phyloP scores from a whole-genome alignment of 2,888 invertebrate genomes.

The Polymixis flavicincta region DNA sequence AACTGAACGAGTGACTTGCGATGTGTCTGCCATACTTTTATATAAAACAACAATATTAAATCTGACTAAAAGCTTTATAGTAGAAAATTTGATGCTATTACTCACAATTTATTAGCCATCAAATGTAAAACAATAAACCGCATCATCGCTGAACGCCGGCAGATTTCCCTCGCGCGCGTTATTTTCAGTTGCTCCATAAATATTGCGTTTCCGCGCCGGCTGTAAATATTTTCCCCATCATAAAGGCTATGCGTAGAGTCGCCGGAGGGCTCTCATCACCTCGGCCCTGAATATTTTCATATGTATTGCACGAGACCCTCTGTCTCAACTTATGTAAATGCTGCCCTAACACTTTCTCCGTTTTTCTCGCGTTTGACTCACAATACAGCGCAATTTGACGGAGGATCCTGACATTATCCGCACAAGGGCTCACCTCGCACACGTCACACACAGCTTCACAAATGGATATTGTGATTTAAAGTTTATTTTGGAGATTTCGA shows the following conservation, averaged over 20 bases:
- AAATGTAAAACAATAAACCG: conserved; percentile 81
- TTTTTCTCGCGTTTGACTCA: conserved; percentile 89
- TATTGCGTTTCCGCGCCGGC: conserved; percentile 83
- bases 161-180: conserved; percentile 74
- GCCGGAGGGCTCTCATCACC: conserved; percentile 87
- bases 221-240: conserved; percentile 88
- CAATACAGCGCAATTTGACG: conserved; percentile 89
- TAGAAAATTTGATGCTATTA: conserved; percentile 67
- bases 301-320: conserved; percentile 85
- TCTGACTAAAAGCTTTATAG: conserved; percentile 29
- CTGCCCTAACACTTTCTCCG: conserved; percentile 88
- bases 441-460: conserved; percentile 76
- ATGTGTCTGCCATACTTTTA: conserved; percentile 25
- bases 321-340: conserved; percentile 90
- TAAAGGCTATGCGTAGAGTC: conserved; percentile 85
- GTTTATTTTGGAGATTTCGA: conserved; percentile 78
- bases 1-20: conserved; percentile 20
- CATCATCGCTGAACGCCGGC: conserved; percentile 70
- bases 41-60: conserved; percentile 35
- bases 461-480: conserved; percentile 83
- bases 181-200: conserved; percentile 83
- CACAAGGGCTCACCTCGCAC: conserved; percentile 78
- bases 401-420: conserved; percentile 84
- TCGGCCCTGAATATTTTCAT: conserved; percentile 89
- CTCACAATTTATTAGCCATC: conserved; percentile 76